A percentile compares a stretch with the other conserved stretches of the same genome.
Conservation (phyloP, 2,888 invertebrate genomes). For the Coleophora deauratella region DNA sequence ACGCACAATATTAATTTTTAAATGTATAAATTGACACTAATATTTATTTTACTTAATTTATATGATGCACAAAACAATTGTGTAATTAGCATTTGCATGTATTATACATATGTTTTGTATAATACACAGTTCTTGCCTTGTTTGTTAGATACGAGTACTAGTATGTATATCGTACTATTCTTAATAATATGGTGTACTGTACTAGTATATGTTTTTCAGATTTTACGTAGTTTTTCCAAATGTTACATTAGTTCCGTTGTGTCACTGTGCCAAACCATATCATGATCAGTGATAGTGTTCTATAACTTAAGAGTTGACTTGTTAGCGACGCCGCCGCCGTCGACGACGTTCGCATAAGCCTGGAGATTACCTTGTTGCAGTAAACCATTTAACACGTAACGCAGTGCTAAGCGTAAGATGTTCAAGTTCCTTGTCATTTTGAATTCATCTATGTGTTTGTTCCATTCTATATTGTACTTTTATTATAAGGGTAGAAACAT, state of each 20-base stretch:
- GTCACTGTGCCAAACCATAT: slow-evolving; percentile 63
- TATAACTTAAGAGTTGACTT: slow-evolving; percentile 25
- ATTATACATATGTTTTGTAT: slow-evolving; percentile 5
- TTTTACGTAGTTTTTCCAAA: too few relatives aligned
- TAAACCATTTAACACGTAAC: slow-evolving; percentile 19
- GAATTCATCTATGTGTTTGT: slow-evolving; percentile 29
- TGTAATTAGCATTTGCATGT: too few relatives aligned
- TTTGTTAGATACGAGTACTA: too few relatives aligned
- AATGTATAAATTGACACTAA: too few relatives aligned
- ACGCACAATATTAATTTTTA: too few relatives aligned
- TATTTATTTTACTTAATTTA: too few relatives aligned
- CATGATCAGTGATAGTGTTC: slow-evolving; percentile 56
- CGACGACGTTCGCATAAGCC: too few relatives aligned
- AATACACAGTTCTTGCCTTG: background rate
- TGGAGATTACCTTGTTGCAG: slow-evolving; percentile 14
- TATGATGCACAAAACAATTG: too few relatives aligned
- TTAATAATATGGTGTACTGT: too few relatives aligned
- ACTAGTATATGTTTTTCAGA: background rate
- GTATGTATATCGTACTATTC: background rate
- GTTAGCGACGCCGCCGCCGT: slow-evolving; percentile 17
- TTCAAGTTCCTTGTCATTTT: slow-evolving; percentile 58
- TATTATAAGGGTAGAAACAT: slow-evolving; percentile 47
- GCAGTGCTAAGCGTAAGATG: slow-evolving; percentile 37
- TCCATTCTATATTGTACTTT: slow-evolving; percentile 27
- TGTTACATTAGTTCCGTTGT: slow-evolving; percentile 25